These are phyloP conservation scores for Pipa parva DNA, from an alignment of 2,113 vertebrate genomes.

Conservation along the genomic window DNA sequence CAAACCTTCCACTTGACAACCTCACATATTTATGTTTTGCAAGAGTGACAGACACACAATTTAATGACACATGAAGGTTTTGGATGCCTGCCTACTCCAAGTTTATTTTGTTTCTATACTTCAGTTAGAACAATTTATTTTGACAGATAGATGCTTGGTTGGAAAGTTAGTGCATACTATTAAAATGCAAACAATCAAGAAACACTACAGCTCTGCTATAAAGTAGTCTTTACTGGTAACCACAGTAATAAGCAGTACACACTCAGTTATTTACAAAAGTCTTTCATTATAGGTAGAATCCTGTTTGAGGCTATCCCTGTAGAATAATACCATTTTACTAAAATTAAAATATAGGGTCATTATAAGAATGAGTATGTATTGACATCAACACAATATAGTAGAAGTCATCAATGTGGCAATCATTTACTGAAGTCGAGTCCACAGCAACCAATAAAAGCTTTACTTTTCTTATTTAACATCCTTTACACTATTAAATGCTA, in stretches of 20 bases:
- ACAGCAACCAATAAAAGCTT: too few species aligned
- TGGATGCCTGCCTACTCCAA: conserved; percentile 58
- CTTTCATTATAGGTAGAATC: not conserved
- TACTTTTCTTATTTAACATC: too few species aligned
- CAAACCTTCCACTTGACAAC: conserved; percentile 40
- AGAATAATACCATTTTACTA: too few species aligned
- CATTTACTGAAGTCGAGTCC: too few species aligned
- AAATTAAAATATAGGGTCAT: too few species aligned
- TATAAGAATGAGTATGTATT: too few species aligned
- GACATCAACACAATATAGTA: too few species aligned
- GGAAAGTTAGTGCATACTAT: conserved; percentile 69
- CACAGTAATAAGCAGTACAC: too few species aligned
- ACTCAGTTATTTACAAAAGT: not conserved
- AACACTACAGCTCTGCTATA: conserved; percentile 68
- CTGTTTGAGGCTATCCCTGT: too few species aligned
- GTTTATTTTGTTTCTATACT: conserved; percentile 64
- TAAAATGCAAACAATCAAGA: conserved; percentile 72
- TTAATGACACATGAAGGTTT: conserved; percentile 51
- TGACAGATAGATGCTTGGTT: conserved; percentile 77
- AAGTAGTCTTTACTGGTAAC: conserved; percentile 65
- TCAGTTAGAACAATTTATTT: conserved; percentile 71
- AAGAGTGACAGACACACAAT: conserved; percentile 58
- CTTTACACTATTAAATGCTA: too few species aligned
- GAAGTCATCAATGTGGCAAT: too few species aligned
- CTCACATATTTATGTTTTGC: conserved; percentile 48